These are phyloP conservation scores for Cremastinae sp. DNA, from an alignment of 2,888 invertebrate genomes.

Conservation along the genomic window DNA sequence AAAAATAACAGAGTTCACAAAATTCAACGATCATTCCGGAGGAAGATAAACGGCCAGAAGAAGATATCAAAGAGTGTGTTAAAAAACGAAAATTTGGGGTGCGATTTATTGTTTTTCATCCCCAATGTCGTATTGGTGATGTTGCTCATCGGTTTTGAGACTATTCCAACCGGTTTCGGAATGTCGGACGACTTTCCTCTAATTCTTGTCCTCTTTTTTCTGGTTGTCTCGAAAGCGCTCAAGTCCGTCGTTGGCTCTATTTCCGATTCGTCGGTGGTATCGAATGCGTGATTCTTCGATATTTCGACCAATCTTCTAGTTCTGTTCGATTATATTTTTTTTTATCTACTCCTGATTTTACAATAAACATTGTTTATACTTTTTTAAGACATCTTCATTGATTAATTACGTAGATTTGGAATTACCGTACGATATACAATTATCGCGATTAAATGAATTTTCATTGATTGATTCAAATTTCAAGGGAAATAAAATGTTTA, in stretches of 20 bases:
- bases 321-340: too few species aligned
- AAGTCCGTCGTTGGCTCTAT: constrained; percentile 47
- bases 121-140: constrained; percentile 11
- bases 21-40: constrained; percentile 65
- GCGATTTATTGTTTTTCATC: constrained; percentile 47
- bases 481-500: not conserved
- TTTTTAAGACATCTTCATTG: too few species aligned
- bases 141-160: constrained; percentile 28
- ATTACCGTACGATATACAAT: too few species aligned
- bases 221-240: constrained; percentile 41
- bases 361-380: too few species aligned
- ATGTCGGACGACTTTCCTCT: constrained; percentile 18
- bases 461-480: not conserved
- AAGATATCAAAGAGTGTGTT: constrained; percentile 72
- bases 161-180: constrained; percentile 36
- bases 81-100: constrained; percentile 66
- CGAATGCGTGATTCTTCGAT: constrained; percentile 39
- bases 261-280: constrained; percentile 52
- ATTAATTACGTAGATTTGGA: too few species aligned
- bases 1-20: not conserved
- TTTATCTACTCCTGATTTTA: too few species aligned
- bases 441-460: too few species aligned
- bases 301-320: constrained; percentile 32
- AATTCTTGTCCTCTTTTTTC: constrained; percentile 30
- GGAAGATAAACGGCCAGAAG: constrained; percentile 72